Evolutionary conservation across 2,888 invertebrate genomes (phyloP).

Genomic region (Drosophila neonasuta): DNA sequence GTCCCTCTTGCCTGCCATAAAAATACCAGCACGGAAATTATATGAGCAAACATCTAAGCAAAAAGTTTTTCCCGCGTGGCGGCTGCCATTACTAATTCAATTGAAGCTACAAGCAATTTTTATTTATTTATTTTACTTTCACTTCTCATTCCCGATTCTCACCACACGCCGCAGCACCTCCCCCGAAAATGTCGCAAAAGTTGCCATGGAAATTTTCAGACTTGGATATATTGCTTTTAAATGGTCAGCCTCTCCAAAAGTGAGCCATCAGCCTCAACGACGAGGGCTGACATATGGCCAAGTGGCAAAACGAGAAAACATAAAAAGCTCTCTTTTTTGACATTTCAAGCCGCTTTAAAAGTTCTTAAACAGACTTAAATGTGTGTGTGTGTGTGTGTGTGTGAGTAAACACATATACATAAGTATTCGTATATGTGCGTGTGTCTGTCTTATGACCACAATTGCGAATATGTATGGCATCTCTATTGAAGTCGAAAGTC

Average conservation of each 20-base stretch:
- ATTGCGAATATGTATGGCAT: constrained; percentile 4
- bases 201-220: constrained; percentile 39
- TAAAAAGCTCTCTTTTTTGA: constrained; percentile 1
- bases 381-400: neutral
- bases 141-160: neutral
- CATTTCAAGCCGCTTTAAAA: constrained; percentile 5
- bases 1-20: constrained; percentile 20
- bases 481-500: neutral
- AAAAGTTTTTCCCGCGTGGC: constrained; percentile 30
- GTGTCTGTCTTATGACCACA: constrained; percentile 13
- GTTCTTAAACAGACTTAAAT: neutral
- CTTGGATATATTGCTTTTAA: constrained; percentile 35
- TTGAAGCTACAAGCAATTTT: constrained; percentile 34
- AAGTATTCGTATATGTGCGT: neutral
- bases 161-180: neutral
- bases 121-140: constrained; percentile 23
- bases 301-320: constrained; percentile 12
- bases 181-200: constrained; percentile 38
- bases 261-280: neutral
- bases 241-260: constrained; percentile 16
- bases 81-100: constrained; percentile 31
- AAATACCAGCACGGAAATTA: constrained; percentile 38
- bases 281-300: constrained; percentile 11
- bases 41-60: constrained; percentile 32
- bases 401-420: neutral